phyloP scores from a whole-genome alignment of 2,888 invertebrate genomes.

The Nephrotoma flavescens region DNA sequence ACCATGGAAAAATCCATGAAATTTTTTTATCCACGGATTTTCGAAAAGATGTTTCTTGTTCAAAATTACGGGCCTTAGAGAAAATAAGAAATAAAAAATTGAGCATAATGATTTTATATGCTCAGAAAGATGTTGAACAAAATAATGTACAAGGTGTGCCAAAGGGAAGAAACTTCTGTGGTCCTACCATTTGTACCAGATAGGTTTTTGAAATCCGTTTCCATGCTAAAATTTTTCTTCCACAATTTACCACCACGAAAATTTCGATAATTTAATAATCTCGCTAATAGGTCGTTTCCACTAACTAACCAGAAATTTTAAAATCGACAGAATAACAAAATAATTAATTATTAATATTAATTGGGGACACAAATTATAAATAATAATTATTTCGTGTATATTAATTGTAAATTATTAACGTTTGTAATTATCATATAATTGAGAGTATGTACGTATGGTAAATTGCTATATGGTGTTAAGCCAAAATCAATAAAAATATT shows the following conservation, averaged over 20 bases:
- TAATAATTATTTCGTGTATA: background rate
- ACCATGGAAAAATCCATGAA: too few relatives aligned
- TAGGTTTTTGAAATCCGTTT: too few relatives aligned
- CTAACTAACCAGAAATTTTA: background rate
- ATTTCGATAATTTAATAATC: background rate
- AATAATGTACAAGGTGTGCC: too few relatives aligned
- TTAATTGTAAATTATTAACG: background rate
- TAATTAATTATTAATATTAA: background rate
- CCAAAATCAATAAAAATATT: too few relatives aligned
- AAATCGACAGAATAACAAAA: background rate
- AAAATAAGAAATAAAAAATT: too few relatives aligned
- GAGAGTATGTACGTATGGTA: background rate
- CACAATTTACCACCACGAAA: background rate
- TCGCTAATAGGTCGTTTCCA: background rate
- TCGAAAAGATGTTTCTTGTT: too few relatives aligned
- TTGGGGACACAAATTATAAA: background rate
- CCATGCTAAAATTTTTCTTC: background rate
- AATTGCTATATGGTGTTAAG: background rate
- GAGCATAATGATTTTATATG: too few relatives aligned
- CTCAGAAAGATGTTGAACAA: too few relatives aligned
- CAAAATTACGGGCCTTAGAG: too few relatives aligned
- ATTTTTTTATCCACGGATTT: too few relatives aligned
- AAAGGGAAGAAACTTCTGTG: too few relatives aligned
- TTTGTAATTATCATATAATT: background rate
- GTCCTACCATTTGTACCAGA: too few relatives aligned